Conservation (phyloP, 2,797 vertebrate genomes). For the Heterohyrax brucei region DNA sequence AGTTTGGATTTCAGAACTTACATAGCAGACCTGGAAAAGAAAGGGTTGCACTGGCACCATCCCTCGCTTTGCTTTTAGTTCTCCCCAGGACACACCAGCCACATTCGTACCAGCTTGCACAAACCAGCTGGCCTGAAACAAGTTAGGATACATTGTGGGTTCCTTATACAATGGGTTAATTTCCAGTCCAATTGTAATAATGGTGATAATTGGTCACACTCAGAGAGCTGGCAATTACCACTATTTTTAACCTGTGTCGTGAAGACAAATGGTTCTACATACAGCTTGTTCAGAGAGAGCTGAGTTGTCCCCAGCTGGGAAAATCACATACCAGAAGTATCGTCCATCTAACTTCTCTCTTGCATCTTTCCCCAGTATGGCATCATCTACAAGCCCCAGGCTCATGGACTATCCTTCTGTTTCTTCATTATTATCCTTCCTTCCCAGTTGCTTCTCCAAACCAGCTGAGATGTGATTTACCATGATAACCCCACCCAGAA, state of each 20-base stretch:
- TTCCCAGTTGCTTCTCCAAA: constrained; percentile 3
- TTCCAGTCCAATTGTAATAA: constrained; percentile 77
- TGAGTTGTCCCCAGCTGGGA: constrained; percentile 34
- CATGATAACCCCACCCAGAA: not conserved
- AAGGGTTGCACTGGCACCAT: not conserved
- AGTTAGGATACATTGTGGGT: not conserved
- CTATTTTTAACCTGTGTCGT: constrained; percentile 75
- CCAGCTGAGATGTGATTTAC: not conserved
- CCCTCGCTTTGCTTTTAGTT: constrained; percentile 26
- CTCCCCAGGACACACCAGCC: constrained; percentile 45
- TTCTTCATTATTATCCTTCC: not conserved
- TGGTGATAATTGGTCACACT: constrained; percentile 71
- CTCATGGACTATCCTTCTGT: not conserved
- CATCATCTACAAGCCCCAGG: not conserved
- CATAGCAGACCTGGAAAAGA: not conserved
- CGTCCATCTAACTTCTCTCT: not conserved
- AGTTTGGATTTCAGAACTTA: not conserved
- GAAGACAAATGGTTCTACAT: constrained; percentile 37
- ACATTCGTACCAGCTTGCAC: not conserved
- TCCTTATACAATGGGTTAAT: constrained; percentile 69
- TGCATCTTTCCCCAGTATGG: not conserved
- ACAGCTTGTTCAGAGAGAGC: constrained; percentile 40
- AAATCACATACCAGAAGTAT: not conserved
- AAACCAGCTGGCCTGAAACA: constrained; percentile 56
- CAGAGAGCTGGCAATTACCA: constrained; percentile 73